Conservation (phyloP, 2,797 vertebrate species). For the Coilia nasus region DNA sequence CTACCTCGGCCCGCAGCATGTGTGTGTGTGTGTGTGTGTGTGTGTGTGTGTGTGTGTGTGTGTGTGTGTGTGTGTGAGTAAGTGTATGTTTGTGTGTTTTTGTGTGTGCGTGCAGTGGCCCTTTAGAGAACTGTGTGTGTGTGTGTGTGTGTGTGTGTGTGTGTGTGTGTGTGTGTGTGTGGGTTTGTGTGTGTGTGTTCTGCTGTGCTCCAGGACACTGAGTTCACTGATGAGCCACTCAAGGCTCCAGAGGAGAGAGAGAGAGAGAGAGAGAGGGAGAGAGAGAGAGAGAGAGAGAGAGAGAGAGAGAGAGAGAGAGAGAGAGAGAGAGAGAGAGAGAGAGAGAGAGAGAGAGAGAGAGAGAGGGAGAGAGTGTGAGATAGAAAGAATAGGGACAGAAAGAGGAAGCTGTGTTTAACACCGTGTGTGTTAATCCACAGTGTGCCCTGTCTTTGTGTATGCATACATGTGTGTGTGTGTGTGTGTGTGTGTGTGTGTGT, state of each 20-base stretch:
- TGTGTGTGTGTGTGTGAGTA: background rate
- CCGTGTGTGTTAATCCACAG: no score
- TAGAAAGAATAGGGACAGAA: background rate
- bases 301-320: background rate
- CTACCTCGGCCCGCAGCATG: background rate
- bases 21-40: no score
- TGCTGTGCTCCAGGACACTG: slow-evolving; percentile 44
- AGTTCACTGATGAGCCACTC: slow-evolving; percentile 51
- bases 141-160: slow-evolving; percentile 8
- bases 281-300: slow-evolving; percentile 19
- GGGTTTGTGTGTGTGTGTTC: slow-evolving; percentile 36
- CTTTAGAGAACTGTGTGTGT: background rate
- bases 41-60: no score
- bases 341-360: slow-evolving; percentile 27
- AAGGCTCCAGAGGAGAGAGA: slow-evolving; percentile 26
- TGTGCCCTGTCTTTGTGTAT: no score
- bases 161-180: slow-evolving; percentile 9
- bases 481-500: no score
- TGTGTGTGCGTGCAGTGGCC: slow-evolving; percentile 14
- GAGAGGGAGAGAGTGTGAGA: slow-evolving; percentile 24
- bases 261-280: slow-evolving; percentile 17
- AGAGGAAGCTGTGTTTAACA: background rate
- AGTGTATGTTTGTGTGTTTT: slow-evolving; percentile 29
- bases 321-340: slow-evolving; percentile 11
- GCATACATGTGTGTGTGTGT: no score